Percentiles rank a stretch among this genome's conserved stretches.
Evolutionary conservation across 2,113 vertebrate genomes (phyloP).

Genomic region (Sterrhoptilus dennistouni): DNA sequence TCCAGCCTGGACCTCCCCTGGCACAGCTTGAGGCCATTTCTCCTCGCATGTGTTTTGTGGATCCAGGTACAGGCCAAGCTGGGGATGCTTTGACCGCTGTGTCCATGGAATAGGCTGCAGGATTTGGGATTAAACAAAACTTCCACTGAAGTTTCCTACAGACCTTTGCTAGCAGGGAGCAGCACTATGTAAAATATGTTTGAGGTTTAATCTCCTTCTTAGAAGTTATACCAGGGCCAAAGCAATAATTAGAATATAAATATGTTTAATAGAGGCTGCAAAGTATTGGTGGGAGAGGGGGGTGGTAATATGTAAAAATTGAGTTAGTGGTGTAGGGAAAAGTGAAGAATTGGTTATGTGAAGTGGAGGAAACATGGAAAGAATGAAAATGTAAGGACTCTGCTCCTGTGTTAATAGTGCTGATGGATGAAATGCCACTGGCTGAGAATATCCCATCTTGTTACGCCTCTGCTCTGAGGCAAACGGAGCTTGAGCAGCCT

Average conservation of each 20-base stretch:
- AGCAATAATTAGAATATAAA: conserved; percentile 52
- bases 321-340: not conserved
- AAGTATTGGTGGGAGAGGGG: not conserved
- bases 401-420: not conserved
- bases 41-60: accelerated
- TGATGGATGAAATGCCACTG: conserved; percentile 4
- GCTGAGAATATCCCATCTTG: not conserved
- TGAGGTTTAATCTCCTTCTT: conserved; percentile 1
- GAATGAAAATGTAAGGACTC: conserved; percentile 21
- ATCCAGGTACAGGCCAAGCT: not conserved
- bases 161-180: not conserved
- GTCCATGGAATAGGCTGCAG: not conserved
- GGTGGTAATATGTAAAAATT: not conserved
- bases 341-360: not conserved
- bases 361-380: not conserved
- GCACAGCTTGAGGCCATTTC: not conserved
- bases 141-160: not conserved
- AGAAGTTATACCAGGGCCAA: not conserved
- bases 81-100: not conserved
- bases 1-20: not conserved
- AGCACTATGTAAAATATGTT: not conserved
- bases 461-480: conserved; percentile 31
- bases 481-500: not conserved
- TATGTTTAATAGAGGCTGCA: conserved; percentile 15
- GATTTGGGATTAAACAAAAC: not conserved